A percentile compares a stretch with the other conserved stretches of the same genome.
Evolutionary conservation across 2,113 vertebrate species (phyloP).

Genomic region (Grallaria varia): DNA sequence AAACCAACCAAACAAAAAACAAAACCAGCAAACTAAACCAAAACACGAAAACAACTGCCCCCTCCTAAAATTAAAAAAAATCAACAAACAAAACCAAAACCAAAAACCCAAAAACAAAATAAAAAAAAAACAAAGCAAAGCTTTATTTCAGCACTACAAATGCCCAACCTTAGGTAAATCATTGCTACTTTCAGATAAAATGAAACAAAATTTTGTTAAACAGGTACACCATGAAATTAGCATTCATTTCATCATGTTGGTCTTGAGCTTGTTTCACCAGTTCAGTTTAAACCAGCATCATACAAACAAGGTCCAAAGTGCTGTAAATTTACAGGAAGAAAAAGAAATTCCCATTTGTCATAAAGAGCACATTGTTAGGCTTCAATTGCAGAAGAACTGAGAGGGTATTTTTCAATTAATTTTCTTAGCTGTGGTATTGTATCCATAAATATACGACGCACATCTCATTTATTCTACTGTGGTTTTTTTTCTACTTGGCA

Average conservation of each 20-base stretch:
- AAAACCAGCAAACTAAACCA: not conserved
- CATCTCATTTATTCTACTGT: not conserved
- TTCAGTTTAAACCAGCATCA: not conserved
- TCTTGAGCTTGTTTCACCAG: not conserved
- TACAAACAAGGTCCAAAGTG: not conserved
- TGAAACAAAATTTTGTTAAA: not conserved
- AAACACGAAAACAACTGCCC: not conserved
- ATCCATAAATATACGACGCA: not conserved
- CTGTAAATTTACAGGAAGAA: not conserved
- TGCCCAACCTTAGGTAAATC: not conserved
- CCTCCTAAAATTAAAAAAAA: not conserved
- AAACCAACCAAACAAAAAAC: not conserved
- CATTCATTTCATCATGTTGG: not conserved
- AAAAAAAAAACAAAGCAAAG: not conserved
- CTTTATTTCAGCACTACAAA: not conserved
- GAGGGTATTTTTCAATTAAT: not conserved
- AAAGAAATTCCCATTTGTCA: not conserved
- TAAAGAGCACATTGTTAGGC: not conserved
- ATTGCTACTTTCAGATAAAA: not conserved
- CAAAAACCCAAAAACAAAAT: not conserved
- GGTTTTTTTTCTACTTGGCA: not conserved
- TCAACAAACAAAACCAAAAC: not conserved
- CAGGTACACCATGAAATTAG: not conserved
- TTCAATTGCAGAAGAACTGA: not conserved
- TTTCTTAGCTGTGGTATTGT: not conserved